These are phyloP conservation scores for Mystacides longicornis DNA, from an alignment of 2,888 invertebrate species.

Conservation along the genomic window DNA sequence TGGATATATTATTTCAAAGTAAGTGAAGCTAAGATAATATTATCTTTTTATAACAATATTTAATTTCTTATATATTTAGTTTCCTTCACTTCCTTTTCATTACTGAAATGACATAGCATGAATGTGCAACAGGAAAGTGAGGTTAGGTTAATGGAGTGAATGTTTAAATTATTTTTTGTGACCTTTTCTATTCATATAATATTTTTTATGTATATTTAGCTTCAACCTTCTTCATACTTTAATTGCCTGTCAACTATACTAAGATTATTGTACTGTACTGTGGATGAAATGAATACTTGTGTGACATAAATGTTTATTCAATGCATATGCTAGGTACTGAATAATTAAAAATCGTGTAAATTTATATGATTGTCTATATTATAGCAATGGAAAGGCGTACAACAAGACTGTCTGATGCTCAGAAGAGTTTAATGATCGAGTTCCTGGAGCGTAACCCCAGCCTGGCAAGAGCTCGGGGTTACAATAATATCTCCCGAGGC, in stretches of 20 bases:
- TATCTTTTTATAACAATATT: too few relatives aligned
- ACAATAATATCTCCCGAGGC: too few relatives aligned
- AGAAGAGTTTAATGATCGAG: neutral
- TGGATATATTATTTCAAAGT: neutral
- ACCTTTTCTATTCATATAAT: neutral
- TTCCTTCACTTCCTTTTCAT: neutral
- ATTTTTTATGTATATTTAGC: too few relatives aligned
- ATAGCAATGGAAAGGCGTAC: neutral
- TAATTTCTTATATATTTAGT: neutral
- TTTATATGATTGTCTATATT: too few relatives aligned
- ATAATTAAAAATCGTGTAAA: neutral
- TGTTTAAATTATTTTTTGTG: neutral
- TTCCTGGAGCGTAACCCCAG: too few relatives aligned
- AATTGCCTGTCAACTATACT: too few relatives aligned
- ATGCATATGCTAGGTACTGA: neutral
- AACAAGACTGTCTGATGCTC: neutral
- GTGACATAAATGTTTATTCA: neutral
- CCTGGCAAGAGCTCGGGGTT: too few relatives aligned
- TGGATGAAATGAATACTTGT: too few relatives aligned
- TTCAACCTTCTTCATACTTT: too few relatives aligned
- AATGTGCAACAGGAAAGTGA: too few relatives aligned
- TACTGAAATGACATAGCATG: too few relatives aligned
- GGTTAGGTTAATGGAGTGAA: neutral
- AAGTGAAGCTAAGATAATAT: neutral
- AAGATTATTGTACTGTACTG: too few relatives aligned